phyloP scores from a whole-genome alignment of 2,113 vertebrate species.

The Fregetta grallaria region DNA sequence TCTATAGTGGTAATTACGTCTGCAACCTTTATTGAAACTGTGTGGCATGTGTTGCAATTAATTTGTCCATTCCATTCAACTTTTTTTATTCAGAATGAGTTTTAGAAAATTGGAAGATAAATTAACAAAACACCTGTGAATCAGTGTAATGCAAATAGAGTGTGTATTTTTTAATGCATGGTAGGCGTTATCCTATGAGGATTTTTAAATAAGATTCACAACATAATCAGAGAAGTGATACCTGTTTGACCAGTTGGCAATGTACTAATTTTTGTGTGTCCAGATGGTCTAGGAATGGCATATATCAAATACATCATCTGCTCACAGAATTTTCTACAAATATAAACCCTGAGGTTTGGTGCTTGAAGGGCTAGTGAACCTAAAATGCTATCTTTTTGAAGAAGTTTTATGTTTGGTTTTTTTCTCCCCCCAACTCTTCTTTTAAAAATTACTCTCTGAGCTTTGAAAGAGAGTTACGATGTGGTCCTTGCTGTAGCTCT shows the following conservation, averaged over 20 bases:
- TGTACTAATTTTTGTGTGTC: neutral
- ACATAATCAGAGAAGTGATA: neutral
- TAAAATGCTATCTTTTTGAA: neutral
- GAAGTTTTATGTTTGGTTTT: neutral
- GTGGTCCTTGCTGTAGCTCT: neutral
- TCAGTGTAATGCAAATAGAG: neutral
- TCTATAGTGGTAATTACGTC: neutral
- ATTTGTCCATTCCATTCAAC: neutral
- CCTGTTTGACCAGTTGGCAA: neutral
- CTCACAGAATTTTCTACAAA: neutral
- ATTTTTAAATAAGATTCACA: neutral
- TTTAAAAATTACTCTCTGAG: neutral
- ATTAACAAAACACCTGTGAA: neutral
- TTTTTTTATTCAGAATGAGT: neutral
- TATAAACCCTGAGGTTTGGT: neutral
- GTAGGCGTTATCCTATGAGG: neutral
- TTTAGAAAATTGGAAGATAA: neutral
- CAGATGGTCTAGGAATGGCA: neutral
- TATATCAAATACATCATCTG: neutral
- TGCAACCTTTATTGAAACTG: neutral
- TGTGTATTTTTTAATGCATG: neutral
- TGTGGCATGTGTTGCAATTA: neutral
- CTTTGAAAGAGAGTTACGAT: neutral
- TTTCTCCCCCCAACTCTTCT: neutral
- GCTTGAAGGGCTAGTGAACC: neutral